phyloP scores from a whole-genome alignment of 2,888 invertebrate species.

The Gastracanthus pulcherrimus region DNA sequence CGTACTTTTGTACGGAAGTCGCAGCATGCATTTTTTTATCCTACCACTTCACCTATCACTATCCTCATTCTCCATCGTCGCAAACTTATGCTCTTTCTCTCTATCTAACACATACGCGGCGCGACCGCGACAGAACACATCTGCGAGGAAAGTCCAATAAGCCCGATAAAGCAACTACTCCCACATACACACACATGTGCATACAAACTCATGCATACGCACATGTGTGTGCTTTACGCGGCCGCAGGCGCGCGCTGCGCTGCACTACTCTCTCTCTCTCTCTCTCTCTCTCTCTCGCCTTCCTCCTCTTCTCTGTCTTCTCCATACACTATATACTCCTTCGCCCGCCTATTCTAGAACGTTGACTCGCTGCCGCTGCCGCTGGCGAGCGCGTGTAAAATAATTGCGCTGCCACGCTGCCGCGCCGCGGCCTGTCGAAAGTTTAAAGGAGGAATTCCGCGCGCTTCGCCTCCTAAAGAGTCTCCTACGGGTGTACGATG shows the following conservation, averaged over 20 bases:
- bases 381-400: slow-evolving; percentile 11
- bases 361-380: slow-evolving; percentile 34
- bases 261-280: not conserved
- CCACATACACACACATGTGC: no score
- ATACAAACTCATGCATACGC: not conserved
- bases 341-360: slow-evolving; percentile 50
- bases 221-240: not conserved
- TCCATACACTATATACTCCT: not conserved
- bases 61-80: no score
- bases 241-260: slow-evolving; percentile 8
- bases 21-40: no score
- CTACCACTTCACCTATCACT: no score
- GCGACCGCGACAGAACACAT: no score
- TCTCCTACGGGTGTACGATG: not conserved
- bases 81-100: no score
- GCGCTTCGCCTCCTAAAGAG: not conserved
- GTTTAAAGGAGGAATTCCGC: slow-evolving; percentile 1
- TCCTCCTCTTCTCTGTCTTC: no score
- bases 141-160: no score
- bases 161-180: no score
- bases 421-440: slow-evolving; percentile 13
- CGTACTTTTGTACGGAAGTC: no score
- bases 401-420: not conserved
- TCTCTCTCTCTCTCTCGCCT: slow-evolving; percentile 8
- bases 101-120: no score